A percentile compares a stretch with the other conserved stretches of the same genome.
Conservation (phyloP, 1,140 invertebrate genomes). For the Colletes latitarsis region DNA sequence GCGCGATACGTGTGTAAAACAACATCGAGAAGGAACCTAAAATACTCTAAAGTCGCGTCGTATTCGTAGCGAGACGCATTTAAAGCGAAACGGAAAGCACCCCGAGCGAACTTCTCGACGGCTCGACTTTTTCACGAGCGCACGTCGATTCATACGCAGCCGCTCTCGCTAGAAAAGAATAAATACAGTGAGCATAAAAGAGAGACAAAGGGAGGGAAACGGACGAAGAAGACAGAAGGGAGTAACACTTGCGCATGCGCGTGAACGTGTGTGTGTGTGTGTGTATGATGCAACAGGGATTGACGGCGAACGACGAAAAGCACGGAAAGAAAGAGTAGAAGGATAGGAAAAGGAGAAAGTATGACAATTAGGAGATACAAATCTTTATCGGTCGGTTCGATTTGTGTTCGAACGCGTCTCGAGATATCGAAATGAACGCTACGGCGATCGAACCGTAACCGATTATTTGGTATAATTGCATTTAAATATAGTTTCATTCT, state of each 20-base stretch:
- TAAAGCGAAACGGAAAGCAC: slow-evolving; percentile 6
- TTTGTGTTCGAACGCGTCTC: neutral
- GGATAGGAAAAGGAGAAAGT: neutral
- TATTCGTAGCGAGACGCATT: neutral
- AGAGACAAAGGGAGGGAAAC: neutral
- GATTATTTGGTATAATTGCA: slow-evolving; percentile 70
- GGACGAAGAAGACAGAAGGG: neutral
- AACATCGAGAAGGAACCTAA: neutral
- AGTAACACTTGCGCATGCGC: neutral
- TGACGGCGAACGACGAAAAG: slow-evolving; percentile 3
- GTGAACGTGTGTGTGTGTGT: slow-evolving; percentile 8
- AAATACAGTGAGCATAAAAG: slow-evolving; percentile 45
- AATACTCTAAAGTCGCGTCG: neutral
- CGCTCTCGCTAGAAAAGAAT: slow-evolving; percentile 46
- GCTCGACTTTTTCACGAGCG: slow-evolving; percentile 24
- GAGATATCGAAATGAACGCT: neutral
- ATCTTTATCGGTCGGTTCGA: slow-evolving; percentile 49
- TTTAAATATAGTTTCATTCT: slow-evolving; percentile 31
- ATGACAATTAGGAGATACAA: slow-evolving; percentile 50
- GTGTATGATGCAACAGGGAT: slow-evolving; percentile 20
- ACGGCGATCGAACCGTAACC: slow-evolving; percentile 19
- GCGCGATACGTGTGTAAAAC: neutral
- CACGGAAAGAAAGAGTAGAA: neutral
- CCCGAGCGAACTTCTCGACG: slow-evolving; percentile 15
- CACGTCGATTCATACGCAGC: slow-evolving; percentile 29